These are phyloP conservation scores for Oncorhynchus masou DNA, from an alignment of 2,113 vertebrate species.

Conservation along the genomic window DNA sequence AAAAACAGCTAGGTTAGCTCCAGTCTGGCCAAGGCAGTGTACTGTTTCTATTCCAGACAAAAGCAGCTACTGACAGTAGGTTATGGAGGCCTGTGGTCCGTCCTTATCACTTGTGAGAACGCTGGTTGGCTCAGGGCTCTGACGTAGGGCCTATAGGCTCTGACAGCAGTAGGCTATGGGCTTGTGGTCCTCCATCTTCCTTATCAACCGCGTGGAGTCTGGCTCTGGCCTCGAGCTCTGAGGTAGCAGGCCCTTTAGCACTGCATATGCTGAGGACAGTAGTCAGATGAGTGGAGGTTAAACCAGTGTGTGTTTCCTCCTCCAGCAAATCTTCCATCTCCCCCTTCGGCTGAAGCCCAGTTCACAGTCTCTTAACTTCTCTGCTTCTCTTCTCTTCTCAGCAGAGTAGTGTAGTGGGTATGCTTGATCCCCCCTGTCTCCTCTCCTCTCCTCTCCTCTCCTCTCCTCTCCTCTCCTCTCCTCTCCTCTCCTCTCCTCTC, in stretches of 20 bases:
- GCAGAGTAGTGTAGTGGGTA: slow-evolving; percentile 79
- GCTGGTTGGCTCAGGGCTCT: no score
- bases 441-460: no score
- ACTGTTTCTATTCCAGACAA: slow-evolving; percentile 37
- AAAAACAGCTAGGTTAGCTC: slow-evolving; percentile 39
- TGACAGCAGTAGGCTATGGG: no score
- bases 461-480: background rate
- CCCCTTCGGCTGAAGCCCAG: slow-evolving; percentile 48
- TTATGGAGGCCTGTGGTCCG: slow-evolving; percentile 20
- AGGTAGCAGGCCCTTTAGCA: slow-evolving; percentile 52
- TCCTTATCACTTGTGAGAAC: slow-evolving; percentile 27
- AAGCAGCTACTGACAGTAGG: background rate
- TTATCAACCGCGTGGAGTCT: no score
- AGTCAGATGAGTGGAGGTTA: slow-evolving; percentile 63
- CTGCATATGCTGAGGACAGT: slow-evolving; percentile 36
- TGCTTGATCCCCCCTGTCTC: slow-evolving; percentile 82
- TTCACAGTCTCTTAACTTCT: slow-evolving; percentile 54
- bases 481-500: no score
- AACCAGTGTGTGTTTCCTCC: slow-evolving; percentile 66
- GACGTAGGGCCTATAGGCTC: no score
- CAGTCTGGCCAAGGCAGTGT: slow-evolving; percentile 30
- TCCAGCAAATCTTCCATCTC: slow-evolving; percentile 64
- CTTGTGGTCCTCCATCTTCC: no score
- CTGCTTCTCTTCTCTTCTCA: background rate
- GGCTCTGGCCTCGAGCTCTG: slow-evolving; percentile 30